Evolutionary conservation across 2,888 invertebrate species (phyloP), one percentile per base, ranked within the genome.

Genomic region (Myopa testacea): DNA sequence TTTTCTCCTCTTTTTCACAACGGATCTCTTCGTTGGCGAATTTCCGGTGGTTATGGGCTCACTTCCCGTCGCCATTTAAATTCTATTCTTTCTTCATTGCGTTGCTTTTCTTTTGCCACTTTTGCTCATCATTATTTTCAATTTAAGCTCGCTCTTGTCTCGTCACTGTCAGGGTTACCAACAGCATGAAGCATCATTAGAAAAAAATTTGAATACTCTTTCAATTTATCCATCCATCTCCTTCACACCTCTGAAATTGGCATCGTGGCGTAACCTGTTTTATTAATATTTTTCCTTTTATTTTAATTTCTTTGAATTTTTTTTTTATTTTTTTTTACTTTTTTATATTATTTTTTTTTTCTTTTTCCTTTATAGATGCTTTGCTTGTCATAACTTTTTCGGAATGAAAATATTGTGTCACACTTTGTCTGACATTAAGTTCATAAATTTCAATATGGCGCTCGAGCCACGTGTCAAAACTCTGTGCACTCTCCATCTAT

Each of bases 401-500:
- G 52, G 40, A 70, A 70, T 55, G 71, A 74, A 69, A 76, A 78
- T 69, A 69, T 75, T 68, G 72, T 68, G 70, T 77, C 75, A 76
- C 70, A 78, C 70, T 81, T 80, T 78, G 76, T 81, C 79, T 80
- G 78, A 78, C 81, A 81, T 72, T n/a, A 76, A 78, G 79, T 81
- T 69, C 78, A 80, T 81, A 80, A 80, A 81, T 80, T 79, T 81
- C 78, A 78, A 79, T 80, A 79, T 77, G 78, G 67, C 77, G 76
- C 77, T 72, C 65, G 52, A 19, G 76, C 58, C 85, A 81, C 84
- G 82, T 84, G 84, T 72, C 82, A 72, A 55, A 58, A 75, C 73
- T 77, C 67, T 26, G 40, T 60, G 75, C 60, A 69, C 45, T 75
- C 45, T 75, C 34, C 58, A 40, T 60, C 34, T 26, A 75, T 75